Conservation (phyloP, 2,797 vertebrate species). For the Eulemur albifrons region DNA sequence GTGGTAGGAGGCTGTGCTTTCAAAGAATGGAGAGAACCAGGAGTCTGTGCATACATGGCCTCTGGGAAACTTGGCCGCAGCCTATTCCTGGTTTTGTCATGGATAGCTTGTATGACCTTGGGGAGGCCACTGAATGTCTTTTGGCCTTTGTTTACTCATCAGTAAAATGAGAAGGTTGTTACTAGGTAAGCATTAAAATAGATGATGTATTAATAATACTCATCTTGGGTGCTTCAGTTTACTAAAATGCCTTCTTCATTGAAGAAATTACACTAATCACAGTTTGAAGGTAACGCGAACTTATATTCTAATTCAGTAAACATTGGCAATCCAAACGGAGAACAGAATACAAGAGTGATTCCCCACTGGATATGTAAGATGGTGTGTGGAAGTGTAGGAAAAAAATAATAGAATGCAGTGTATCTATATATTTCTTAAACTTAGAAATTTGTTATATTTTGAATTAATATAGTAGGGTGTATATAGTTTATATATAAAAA, state of each 20-base stretch:
- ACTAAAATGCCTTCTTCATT: not conserved
- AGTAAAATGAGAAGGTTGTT: not conserved
- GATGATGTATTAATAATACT: not conserved
- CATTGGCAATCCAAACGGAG: not conserved
- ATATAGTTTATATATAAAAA: not conserved
- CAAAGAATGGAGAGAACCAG: not conserved
- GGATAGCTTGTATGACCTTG: not conserved
- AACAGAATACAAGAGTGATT: not conserved
- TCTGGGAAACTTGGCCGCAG: not conserved
- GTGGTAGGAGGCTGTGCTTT: not conserved
- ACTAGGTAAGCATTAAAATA: not conserved
- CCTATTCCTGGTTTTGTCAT: not conserved
- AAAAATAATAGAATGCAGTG: not conserved
- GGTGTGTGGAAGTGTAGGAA: not conserved
- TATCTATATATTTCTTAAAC: not conserved
- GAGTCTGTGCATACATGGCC: too few species aligned
- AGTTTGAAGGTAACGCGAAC: not conserved
- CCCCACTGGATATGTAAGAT: not conserved
- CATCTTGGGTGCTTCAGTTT: not conserved
- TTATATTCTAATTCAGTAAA: not conserved
- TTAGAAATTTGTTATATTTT: slow-evolving; percentile 16
- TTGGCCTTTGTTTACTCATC: not conserved
- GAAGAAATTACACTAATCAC: not conserved
- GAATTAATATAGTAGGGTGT: not conserved
- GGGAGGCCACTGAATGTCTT: not conserved